Conservation (phyloP, 2,888 invertebrate genomes). For the Coronaproctus castanopsis region DNA sequence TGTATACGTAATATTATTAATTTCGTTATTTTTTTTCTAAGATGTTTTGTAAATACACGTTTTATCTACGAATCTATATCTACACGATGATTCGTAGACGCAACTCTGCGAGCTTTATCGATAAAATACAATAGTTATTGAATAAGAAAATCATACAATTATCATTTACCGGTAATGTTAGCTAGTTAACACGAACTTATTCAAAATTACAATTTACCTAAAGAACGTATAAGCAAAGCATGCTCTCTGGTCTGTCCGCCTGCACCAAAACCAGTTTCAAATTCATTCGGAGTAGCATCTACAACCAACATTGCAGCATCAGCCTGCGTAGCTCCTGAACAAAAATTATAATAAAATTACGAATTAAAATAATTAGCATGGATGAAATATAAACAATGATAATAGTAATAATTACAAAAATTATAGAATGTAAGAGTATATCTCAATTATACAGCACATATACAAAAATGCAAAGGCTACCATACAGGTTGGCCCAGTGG, state of each 20-base stretch:
- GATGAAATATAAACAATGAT: not conserved
- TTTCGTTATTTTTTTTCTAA: too few species aligned
- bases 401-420: too few species aligned
- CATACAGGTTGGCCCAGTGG: too few species aligned
- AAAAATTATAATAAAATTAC: not conserved
- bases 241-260: slow-evolving; percentile 98
- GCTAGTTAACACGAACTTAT: not conserved
- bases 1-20: too few species aligned
- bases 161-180: not conserved
- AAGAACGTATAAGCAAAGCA: slow-evolving; percentile 68
- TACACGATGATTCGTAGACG: too few species aligned
- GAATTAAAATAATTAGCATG: not conserved
- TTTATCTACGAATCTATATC: too few species aligned
- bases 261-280: slow-evolving; percentile 94
- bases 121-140: not conserved
- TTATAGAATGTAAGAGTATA: not conserved
- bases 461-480: too few species aligned
- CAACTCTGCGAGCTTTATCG: not conserved
- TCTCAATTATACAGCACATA: too few species aligned
- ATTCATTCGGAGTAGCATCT: slow-evolving; percentile 89
- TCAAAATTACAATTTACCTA: slow-evolving; percentile 29
- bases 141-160: slow-evolving; percentile 4
- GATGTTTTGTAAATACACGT: too few species aligned
- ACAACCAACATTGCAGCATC: slow-evolving; percentile 92
- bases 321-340: slow-evolving; percentile 76